Conservation (phyloP, 2,113 vertebrate genomes). For the Pluvialis apricaria region DNA sequence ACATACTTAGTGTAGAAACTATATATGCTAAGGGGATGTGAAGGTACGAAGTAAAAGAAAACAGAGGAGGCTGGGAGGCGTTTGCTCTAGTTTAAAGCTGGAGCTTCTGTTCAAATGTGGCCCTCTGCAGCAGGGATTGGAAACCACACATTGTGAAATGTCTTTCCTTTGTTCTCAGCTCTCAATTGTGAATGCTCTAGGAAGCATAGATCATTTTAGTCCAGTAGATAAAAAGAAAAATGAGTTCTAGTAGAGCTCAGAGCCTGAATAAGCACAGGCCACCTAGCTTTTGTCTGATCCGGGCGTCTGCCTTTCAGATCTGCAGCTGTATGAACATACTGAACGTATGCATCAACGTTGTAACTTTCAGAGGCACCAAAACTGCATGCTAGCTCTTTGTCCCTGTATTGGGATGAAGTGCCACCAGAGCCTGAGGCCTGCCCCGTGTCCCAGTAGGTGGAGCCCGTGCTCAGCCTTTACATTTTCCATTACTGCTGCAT, state of each 20-base stretch:
- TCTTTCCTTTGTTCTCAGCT: not conserved
- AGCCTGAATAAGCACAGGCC: not conserved
- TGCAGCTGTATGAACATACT: not conserved
- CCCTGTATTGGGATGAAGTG: rapidly evolving
- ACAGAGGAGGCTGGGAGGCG: not conserved
- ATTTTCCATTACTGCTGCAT: too few species aligned
- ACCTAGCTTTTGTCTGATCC: rapidly evolving
- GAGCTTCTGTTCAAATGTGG: not conserved
- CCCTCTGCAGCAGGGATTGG: not conserved
- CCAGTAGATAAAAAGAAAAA: not conserved
- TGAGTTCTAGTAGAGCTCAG: not conserved
- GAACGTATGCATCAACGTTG: rapidly evolving
- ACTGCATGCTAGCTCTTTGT: not conserved
- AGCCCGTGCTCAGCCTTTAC: not conserved
- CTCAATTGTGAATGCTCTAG: not conserved
- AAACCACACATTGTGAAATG: not conserved
- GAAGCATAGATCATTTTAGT: not conserved
- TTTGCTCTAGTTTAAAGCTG: not conserved
- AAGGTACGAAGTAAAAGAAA: not conserved
- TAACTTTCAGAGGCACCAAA: not conserved
- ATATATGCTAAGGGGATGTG: not conserved
- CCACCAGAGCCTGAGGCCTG: not conserved
- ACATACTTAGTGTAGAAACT: not conserved
- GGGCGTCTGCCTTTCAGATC: not conserved
- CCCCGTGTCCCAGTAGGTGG: slow-evolving; percentile 20